phyloP scores from a whole-genome alignment of 2,888 invertebrate species.

The Diabrotica balteata region DNA sequence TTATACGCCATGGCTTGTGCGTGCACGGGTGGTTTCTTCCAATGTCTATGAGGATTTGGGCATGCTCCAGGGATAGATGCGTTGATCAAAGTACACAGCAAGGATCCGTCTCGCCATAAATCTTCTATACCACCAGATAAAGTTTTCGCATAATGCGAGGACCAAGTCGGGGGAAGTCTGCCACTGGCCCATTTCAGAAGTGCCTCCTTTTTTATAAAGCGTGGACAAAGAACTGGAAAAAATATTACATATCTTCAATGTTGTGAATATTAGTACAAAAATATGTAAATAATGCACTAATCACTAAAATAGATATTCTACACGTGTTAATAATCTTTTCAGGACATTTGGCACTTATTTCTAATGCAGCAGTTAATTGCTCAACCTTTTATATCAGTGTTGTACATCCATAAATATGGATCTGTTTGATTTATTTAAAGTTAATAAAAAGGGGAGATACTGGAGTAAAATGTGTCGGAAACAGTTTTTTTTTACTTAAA shows the following conservation, averaged over 20 bases:
- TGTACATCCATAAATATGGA: too few relatives aligned
- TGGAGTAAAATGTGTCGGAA: too few relatives aligned
- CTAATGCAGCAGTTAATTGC: too few relatives aligned
- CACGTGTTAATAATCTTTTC: too few relatives aligned
- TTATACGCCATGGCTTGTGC: conserved; percentile 69
- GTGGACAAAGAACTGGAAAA: conserved; percentile 54
- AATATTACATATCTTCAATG: neutral
- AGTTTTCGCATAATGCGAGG: conserved; percentile 43
- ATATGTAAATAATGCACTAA: too few relatives aligned
- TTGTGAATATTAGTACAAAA: too few relatives aligned
- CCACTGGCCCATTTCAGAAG: conserved; percentile 53
- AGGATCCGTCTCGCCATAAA: conserved; percentile 67
- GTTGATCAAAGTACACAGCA: conserved; percentile 68
- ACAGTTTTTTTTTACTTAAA: too few relatives aligned
- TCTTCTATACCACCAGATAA: conserved; percentile 62
- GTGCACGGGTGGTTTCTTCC: conserved; percentile 62
- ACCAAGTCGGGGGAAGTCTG: conserved; percentile 50
- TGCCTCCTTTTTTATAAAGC: conserved; percentile 53
- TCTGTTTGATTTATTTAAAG: too few relatives aligned
- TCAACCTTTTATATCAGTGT: too few relatives aligned
- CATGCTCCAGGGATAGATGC: conserved; percentile 68
- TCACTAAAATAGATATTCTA: too few relatives aligned
- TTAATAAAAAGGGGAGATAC: too few relatives aligned
- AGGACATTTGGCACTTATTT: too few relatives aligned
- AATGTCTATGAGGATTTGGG: conserved; percentile 62